Evolutionary conservation across 2,888 invertebrate species (phyloP), one percentile per base, ranked within the genome.

Genomic region (Dasysyrphus tricinctus): DNA sequence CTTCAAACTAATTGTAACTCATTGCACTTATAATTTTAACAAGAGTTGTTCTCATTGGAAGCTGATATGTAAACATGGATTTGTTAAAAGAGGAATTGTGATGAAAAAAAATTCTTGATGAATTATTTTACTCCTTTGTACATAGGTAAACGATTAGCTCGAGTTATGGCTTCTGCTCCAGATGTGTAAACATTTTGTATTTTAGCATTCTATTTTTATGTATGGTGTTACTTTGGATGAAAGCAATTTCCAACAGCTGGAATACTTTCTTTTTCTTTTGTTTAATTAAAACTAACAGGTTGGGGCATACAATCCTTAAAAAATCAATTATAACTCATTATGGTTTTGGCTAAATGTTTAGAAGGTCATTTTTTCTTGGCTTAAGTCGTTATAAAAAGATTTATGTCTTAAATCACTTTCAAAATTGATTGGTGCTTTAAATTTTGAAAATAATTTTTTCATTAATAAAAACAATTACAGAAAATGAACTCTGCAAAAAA

Each of bases 1-100:
- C 85, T 81, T 81, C 81, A 82, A 84, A 82, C 65, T 79, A 75
- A 86, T 86, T 86, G 86, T 86, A 82, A 86, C 86, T 82, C 86
- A 86, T 86, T 81, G 82, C 86, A 82, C 82, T 86, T 86, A 86
- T 82, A 82, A 86, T 86, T 86, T 72, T 67, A 49, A 86, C 77
- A 72, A 86, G 86, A 86, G 82, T 54, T 37, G 75, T 78, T 29
- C 82, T 78, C 75, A 82, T 81, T 77, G 70, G 78, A 86, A 78
- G 86, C 86, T 78, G 81, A 86, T 82, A 51, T 75, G 78, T 82
- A 82, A 82, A 82, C 82, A 86, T 47, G 74, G 59, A 70, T 75
- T 75, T 75, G 47, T 44, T 19, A 61, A 39, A 51, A 32, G 69
- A 61, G 42, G 12, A 63, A 74, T 67, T 67, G 7, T 37, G 14